These are phyloP conservation scores for Apostichopus leukothele DNA, from an alignment of 53 echinoderm and acorn worm genomes.

Conservation along the genomic window DNA sequence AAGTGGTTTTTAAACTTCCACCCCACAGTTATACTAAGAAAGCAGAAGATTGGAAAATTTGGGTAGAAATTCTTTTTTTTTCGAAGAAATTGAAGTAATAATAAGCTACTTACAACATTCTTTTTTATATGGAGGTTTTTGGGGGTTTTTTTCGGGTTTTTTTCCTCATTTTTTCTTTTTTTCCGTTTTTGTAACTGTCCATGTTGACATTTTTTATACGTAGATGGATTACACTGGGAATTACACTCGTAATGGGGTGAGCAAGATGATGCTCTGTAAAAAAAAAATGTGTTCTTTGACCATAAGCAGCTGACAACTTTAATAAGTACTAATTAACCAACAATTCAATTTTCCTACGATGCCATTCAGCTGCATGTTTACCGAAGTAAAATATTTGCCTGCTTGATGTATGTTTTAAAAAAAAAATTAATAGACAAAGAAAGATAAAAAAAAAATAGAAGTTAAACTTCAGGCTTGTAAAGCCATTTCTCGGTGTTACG, in stretches of 20 bases:
- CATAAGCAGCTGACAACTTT: constrained; percentile 43
- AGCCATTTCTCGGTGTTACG: constrained; percentile 26
- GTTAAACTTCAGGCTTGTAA: constrained; percentile 43
- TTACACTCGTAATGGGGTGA: constrained; percentile 21
- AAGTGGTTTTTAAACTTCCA: no score
- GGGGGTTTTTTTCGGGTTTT: not conserved
- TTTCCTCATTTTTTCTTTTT: not conserved
- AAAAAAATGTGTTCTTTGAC: constrained; percentile 41
- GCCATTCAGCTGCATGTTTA: constrained; percentile 15
- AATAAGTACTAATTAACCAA: not conserved
- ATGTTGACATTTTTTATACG: not conserved
- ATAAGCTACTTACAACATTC: constrained; percentile 17
- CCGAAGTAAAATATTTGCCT: constrained; percentile 7
- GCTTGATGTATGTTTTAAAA: constrained; percentile 20
- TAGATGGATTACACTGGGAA: not conserved
- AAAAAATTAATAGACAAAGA: not conserved
- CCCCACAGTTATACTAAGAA: no score
- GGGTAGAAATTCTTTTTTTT: not conserved
- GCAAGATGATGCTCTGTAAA: constrained; percentile 30
- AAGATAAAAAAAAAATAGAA: not conserved
- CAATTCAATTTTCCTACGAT: constrained; percentile 24
- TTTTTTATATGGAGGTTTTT: not conserved
- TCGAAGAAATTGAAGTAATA: constrained; percentile 2
- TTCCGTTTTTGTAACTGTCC: not conserved
- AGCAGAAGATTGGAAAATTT: no score